phyloP scores from a whole-genome alignment of 2,888 invertebrate species.

The Apocheima hispidaria region DNA sequence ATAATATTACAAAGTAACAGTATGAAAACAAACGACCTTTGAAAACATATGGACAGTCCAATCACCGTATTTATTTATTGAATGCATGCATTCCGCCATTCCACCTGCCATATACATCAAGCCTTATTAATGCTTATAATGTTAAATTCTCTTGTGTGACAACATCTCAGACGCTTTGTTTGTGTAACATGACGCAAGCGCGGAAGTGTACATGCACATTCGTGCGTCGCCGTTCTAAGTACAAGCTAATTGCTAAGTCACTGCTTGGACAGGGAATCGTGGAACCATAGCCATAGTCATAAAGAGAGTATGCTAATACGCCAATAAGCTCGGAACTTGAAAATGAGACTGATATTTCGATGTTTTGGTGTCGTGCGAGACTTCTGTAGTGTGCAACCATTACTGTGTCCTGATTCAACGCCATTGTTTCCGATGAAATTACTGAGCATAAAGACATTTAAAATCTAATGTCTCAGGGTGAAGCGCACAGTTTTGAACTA shows the following conservation, averaged over 20 bases:
- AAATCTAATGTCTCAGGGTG: too few species aligned
- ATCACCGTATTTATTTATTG: constrained; percentile 20
- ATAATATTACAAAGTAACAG: neutral
- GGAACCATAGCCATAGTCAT: constrained; percentile 1
- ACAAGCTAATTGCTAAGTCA: constrained; percentile 39
- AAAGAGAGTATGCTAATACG: neutral
- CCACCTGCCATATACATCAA: constrained; percentile 20
- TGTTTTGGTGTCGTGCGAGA: too few species aligned
- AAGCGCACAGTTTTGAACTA: too few species aligned
- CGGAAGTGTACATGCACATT: constrained; percentile 50
- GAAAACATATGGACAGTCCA: neutral
- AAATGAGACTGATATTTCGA: neutral
- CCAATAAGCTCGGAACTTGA: neutral
- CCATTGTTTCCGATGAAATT: too few species aligned
- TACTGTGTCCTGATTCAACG: too few species aligned
- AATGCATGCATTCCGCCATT: constrained; percentile 37
- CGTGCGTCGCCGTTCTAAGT: constrained; percentile 24
- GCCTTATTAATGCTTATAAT: constrained; percentile 30
- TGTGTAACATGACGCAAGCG: constrained; percentile 47
- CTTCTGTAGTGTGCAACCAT: too few species aligned
- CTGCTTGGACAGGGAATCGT: constrained; percentile 13
- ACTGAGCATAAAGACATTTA: too few species aligned
- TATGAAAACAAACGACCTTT: neutral
- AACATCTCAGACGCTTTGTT: constrained; percentile 35
- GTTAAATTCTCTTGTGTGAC: constrained; percentile 26